Base-by-base conservation (phyloP, 2,888 invertebrate species). In the Clepsis dumicolana region DNA sequence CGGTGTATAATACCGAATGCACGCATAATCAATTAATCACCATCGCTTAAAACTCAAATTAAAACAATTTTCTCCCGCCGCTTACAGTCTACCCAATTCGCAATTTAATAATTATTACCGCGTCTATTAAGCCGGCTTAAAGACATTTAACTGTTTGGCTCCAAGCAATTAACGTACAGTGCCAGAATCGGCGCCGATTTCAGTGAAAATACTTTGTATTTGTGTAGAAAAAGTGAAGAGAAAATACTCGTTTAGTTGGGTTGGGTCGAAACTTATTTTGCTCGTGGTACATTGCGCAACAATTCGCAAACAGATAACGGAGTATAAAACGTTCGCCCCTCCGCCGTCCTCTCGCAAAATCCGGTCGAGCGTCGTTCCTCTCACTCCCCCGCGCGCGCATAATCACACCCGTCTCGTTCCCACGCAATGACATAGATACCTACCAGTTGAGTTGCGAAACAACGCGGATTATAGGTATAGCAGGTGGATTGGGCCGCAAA, bases 401-500 rank as follows among this genome's bases (percentile, higher is more conserved):
- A 64, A 21, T 64, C 83, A 76, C 64, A 2, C 67, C 78, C 70
- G 71, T 90, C 88, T 74, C 86, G 48, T 74, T 90, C 82, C 38
- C 60, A 73, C 88, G 74, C 85, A 81, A 80, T 93, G 93, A 92
- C 93, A 93, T 89, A 93, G 89, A 92, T 93, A 91, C 90, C 85
- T 85, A 72, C 60, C 64, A 65, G 82, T 80, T 81, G 78, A 83
- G 86, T 93, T 93, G 93, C 92, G 93, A 93, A 93, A 93, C 88
- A 89, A 77, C 91, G 92, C 93, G 90, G 93, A 93, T 93, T 93
- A 93, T 64, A 68, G 63, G 57, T 68, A 68, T 90, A 90, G 91
- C 93, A 93, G 91, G 93, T 93, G 92, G 90, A 90, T 92, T 89
- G 90, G 87, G 87, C 87, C 82, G 87, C 85, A 89, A 93, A 93